Base-by-base conservation (phyloP, 2,888 invertebrate genomes). In the Acleris literana region DNA sequence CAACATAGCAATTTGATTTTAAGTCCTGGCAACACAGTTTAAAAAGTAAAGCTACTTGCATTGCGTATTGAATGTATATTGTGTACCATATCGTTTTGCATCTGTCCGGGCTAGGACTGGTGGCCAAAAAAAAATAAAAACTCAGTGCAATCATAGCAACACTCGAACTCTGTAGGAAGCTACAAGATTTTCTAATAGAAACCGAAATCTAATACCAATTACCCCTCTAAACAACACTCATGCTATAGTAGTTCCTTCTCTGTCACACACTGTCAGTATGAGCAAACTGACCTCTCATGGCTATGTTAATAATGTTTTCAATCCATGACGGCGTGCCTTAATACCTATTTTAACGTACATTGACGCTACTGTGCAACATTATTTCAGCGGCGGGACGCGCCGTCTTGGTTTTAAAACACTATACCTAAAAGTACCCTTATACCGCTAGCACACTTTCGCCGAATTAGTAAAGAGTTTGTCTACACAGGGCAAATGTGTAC, bases 31-130 rank as follows among this genome's bases (percentile, higher is more conserved):
- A 57, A 74, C 69, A 74, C 61, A 67, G 52, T 55, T 64, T 56
- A 68, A 33, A 57, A 57, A 60, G 22, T 53, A 67, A 59, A 22
- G 58, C 39, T 77, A 82, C 79, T 82, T 84, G 81, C 78, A 79
- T 83, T 74, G 72, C 81, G 72, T 83, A 86, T 63, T 71, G 71
- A 70, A 84, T 81, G 75, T 78, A 76, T 74, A 85, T 75, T 71
- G 76, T 82, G 72, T 83, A 85, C 84, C 84, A 76, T 82, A 78
- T 83, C 66, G 77, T 76, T 64, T 71, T 68, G 64, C 52, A 64
- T 69, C 57, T 69, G 61, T 58, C 69, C 68, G 75, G 76, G 46
- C 77, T 79, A 48, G 75, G 75, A 17, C 76, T 74, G 16, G 76
- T 76, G 57, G 75, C 72, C 68, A 71, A 39, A 54, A 64, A 53